Evolutionary conservation across 2,113 vertebrate genomes (phyloP), one percentile per base, ranked within the genome.

Genomic region (Todiramphus chloris): DNA sequence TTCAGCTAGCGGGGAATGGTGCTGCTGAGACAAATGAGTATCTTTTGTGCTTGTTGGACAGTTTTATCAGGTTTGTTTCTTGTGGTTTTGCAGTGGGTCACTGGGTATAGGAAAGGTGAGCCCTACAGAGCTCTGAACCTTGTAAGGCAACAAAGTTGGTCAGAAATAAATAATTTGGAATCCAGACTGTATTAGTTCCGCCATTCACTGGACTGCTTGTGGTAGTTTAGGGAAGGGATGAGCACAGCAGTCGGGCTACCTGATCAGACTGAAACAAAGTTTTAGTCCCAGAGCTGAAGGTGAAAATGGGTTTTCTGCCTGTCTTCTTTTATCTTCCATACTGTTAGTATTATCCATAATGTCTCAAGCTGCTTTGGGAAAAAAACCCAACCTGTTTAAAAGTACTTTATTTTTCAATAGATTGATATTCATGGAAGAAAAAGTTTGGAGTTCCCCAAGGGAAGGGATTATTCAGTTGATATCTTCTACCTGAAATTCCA

Each of bases 91-190:
- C 18, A 37, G 18, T 39, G 18, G 48, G 13, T 77, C 19, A 13
- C 24, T 33, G 18, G 17, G 6, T 48, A 6, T 1, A 39, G 33
- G 3, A 51, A 17, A 46, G 11, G 16, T 31, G 59, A 76, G 28
- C 17, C 15, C 35, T 79, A 3, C 23, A 82, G 48, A 64, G 9
- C 43, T 79, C 62, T 68, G 66, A 82, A n/a, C 12, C 4, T 11
- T 1, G 0, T 56, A 10, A 53, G 39, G 27, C 10, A 44, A 9
- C 10, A 9, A 44, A 39, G 13, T 6, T 25, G 9, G 3, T 43
- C 48, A 87, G 74, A 85, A 87, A 58, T 4, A 28, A 48, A 37
- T 41, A 0, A 7, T 55, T 48, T 83, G 59, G 66, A 55, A 90
- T 37, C 16, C 6, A 60, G 31, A 13, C 20, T 66, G 35, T 30